Conservation (phyloP, 2,888 invertebrate species). For the Apodemia mormo region DNA sequence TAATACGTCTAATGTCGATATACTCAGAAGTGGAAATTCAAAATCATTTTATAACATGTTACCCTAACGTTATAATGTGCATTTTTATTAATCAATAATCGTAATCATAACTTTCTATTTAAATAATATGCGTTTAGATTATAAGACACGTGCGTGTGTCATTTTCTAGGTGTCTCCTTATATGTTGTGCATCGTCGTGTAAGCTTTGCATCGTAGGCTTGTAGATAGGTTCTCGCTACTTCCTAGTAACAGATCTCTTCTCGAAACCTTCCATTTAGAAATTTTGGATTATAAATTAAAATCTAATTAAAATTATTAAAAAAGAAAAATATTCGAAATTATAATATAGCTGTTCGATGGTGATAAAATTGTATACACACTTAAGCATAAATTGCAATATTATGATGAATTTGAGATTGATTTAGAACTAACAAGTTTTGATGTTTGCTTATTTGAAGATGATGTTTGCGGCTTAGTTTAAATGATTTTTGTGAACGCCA, state of each 20-base stretch:
- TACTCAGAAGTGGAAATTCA: conserved; percentile 52
- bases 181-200: conserved; percentile 75
- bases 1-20: conserved; percentile 25
- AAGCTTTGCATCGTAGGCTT: conserved; percentile 73
- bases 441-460: conserved; percentile 61
- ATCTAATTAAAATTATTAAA: conserved; percentile 57
- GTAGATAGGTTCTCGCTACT: conserved; percentile 78
- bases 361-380: conserved; percentile 39
- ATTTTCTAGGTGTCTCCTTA: conserved; percentile 71
- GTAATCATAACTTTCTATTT: conserved; percentile 74
- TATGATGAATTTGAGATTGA: conserved; percentile 37
- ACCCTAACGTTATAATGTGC: conserved; percentile 70
- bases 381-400: conserved; percentile 33
- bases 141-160: conserved; percentile 70
- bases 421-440: conserved; percentile 48
- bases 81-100: conserved; percentile 65
- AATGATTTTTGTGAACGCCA: conserved; percentile 54
- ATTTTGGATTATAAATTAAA: conserved; percentile 61
- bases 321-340: conserved; percentile 51
- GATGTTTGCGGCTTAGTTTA: conserved; percentile 63
- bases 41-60: conserved; percentile 53
- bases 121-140: conserved; percentile 60
- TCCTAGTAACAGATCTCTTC: conserved; percentile 76
- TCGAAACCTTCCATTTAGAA: conserved; percentile 74
- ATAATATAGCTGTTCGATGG: conserved; percentile 46